These are phyloP conservation scores for Yasuhikotakia modesta DNA, from an alignment of 2,797 vertebrate genomes.

Conservation along the genomic window DNA sequence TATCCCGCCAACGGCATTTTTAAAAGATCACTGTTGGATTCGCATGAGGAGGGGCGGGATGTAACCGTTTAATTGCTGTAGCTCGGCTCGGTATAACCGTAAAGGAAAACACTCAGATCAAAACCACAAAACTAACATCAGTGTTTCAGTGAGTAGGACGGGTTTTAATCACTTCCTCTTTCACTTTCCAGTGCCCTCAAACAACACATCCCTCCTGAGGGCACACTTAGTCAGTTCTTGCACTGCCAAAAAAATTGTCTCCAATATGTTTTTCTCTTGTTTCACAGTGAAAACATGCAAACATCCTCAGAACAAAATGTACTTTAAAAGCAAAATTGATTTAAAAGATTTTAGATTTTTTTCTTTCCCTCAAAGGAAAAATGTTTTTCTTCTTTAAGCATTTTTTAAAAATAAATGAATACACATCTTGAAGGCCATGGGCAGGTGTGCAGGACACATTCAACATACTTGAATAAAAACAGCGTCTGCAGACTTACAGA, in stretches of 20 bases:
- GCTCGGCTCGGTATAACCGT: neutral
- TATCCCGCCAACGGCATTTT: neutral
- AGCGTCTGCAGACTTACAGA: too few relatives aligned
- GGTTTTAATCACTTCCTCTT: conserved; percentile 53
- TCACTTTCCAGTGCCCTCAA: conserved; percentile 47
- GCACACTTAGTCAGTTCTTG: conserved; percentile 28
- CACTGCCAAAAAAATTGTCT: neutral
- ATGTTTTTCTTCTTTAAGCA: too few relatives aligned
- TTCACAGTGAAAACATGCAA: neutral
- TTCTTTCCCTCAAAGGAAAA: too few relatives aligned
- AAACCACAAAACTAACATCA: conserved; percentile 43
- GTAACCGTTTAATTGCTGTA: conserved; percentile 10
- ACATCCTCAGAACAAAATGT: neutral
- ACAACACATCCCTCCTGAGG: conserved; percentile 21
- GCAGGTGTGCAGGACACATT: neutral
- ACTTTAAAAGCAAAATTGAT: neutral
- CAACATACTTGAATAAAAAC: too few relatives aligned
- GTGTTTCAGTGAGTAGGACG: conserved; percentile 12
- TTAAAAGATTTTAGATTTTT: neutral
- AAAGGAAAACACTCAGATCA: conserved; percentile 22
- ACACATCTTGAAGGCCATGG: neutral
- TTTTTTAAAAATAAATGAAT: too few relatives aligned
- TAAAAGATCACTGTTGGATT: conserved; percentile 15
- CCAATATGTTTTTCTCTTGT: neutral
- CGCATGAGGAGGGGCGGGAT: neutral